Base-by-base conservation (phyloP, 2,113 vertebrate species). In the Coreoperca whiteheadi region DNA sequence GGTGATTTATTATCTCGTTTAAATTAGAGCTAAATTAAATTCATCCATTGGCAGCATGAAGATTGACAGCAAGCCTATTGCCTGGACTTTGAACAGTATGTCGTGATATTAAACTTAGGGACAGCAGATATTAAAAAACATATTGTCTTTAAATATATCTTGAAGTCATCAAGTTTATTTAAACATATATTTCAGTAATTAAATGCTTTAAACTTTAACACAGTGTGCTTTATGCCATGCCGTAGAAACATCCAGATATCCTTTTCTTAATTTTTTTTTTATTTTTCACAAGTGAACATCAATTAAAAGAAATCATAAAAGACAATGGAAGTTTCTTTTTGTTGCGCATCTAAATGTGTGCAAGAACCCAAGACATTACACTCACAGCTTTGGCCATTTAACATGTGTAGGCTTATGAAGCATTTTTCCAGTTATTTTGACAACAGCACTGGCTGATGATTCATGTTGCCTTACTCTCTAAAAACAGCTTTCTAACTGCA, bases 401-500 rank as follows among this genome's bases (percentile, higher is more conserved):
- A 20, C 12, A 39, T 67, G 32, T 53, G 64, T 60, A 41, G 18
- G 71, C 50, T 67, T 43, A 41, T 23, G 23, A 51, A 39, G 34
- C 15, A 2, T 69, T 60, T n/a, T 84, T 11, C 7, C 54, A 1
- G 1, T 79, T 51, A 51, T 28, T 54, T 51, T 82, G 82, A 76
- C 74, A 81, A 21, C 15, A 74, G 30, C 56, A 15, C 46, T 59
- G 32, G 51, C 21, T 4, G 7, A 25, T 76, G 41, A 59, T 65
- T 84, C 32, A 82, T 7, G 21, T 53, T 21, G 12, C 50, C 23
- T 59, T 39, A 32, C 56, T 73, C 46, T 59, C n/a, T 59, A 28
- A 30, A 67, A 80, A 74, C 71, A 89, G 69, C 51, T 63, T 67
- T 67, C 32, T 83, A 83, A 77, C 68, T 67, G 68, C 60, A 30